Base-by-base conservation (phyloP, 37 sponge, comb jelly and placozoan species). In the Lycopodina hypogea region DNA sequence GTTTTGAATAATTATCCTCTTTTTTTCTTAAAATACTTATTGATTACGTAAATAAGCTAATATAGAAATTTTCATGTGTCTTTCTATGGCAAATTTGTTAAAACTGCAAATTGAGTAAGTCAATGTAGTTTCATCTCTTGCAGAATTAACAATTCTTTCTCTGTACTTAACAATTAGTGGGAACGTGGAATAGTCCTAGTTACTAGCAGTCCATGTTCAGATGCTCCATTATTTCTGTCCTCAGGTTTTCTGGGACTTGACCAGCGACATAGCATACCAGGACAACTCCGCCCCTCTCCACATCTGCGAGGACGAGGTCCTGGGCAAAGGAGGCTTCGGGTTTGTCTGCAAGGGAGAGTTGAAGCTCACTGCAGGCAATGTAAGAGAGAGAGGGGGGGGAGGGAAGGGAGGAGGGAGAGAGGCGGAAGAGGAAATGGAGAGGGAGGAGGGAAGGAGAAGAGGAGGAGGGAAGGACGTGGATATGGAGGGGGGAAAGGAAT, bases 291-390 rank as follows among this genome's bases (percentile, higher is more conserved):
- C 42, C 0, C 68, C 69, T 0, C 71, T 86, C 19, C 29, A 55
- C 11, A 79, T 91, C 35, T 56, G 41, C 35, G 57, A 68, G 15
- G 40, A 60, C 23, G 75, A 86, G 32, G 72, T 77, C 45, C 79
- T 91, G 22, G 92, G 92, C 17, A 83, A 81, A 34, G 92, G 92
- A 74, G 87, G 84, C 2, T 91, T 75, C 66, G 92, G 92, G 12
- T 80, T 91, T 61, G 92, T 91, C 45, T 83, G 85, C 50, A 78
- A 74, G 36, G 92, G 88, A 69, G 81, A 84, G 36, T 77, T 84
- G 12, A 57, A 17, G 39, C 42, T 32, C 60, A 32, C 66, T 12
- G 48, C 48, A 45, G 48, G 9, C 9, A 37, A 36, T 39, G 66
- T 68, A 50, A 78, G 51, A 6, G 37, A 9, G 9, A 45, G 48